Conservation (phyloP, 2,797 vertebrate species). For the Orientallactaga sibirica region DNA sequence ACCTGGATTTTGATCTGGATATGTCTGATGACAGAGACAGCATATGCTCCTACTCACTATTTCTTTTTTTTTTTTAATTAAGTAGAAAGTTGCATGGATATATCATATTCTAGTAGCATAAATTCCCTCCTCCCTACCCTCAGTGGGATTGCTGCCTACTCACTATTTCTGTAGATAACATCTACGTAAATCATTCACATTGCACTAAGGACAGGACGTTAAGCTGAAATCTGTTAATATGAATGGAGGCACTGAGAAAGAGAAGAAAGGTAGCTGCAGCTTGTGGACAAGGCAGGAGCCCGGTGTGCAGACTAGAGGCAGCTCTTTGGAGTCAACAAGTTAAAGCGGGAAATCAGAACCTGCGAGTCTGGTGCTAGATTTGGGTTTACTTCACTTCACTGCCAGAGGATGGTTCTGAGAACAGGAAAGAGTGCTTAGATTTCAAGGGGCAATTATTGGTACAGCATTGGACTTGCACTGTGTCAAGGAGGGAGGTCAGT, state of each 20-base stretch:
- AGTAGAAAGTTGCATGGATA: too few species aligned
- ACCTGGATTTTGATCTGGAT: neutral
- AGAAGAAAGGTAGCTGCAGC: neutral
- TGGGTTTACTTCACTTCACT: neutral
- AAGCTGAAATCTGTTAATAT: neutral
- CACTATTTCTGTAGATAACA: neutral
- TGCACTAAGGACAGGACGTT: neutral
- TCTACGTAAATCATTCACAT: neutral
- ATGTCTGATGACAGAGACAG: neutral
- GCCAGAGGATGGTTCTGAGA: neutral
- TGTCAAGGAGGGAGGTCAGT: neutral
- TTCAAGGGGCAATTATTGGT: neutral
- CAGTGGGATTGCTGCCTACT: neutral
- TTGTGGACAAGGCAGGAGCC: neutral
- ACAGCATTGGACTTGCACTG: fast-evolving
- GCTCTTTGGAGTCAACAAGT: neutral
- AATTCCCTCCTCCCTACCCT: too few species aligned
- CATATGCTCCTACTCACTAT: neutral
- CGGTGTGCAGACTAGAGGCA: neutral
- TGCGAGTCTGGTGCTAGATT: too few species aligned
- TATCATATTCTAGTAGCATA: too few species aligned
- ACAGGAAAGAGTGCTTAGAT: neutral
- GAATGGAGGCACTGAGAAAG: neutral
- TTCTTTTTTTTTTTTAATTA: neutral
- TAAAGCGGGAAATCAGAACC: neutral